Evolutionary conservation across 2,113 vertebrate genomes (phyloP), one percentile per base, ranked within the genome.

Genomic region (Hemibagrus wyckioides): DNA sequence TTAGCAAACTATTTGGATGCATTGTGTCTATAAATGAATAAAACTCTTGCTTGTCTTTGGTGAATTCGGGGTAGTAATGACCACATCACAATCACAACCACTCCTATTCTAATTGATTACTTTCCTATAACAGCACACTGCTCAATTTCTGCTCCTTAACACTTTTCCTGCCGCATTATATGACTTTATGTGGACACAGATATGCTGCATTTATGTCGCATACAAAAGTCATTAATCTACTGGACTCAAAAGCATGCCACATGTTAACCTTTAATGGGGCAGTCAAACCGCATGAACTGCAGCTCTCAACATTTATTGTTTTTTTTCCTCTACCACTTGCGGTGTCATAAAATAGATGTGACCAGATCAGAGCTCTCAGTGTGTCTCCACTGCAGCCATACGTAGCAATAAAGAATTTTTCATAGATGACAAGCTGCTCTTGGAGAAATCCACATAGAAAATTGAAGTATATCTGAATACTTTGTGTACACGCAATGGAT

Each of bases 341-440:
- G 54, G n/a, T 79, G n/a, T 23, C 76, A 79, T 79, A 79, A 79
- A 79, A 54, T 79, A 79, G 76, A 54, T 79, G 50, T 79, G 76
- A 79, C 50, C 48, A 79, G 48, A 79, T 52, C 15, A 30, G 76
- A 21, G 76, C 50, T 54, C 7, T 77, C 11, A 15, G 36, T 4
- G 15, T 79, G 48, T 52, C 48, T 52, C 75, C 44, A 30, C n/a
- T 79, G 75, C 73, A 79, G 48, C 15, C 8, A 79, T 17, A 33
- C 48, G 33, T 19, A 17, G 15, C 54, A 48, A 50, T 52, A 79
- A 33, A 2, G 5, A 11, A 79, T 33, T 3, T n/a, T n/a, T n/a
- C 28, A n/a, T 10, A 77, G 13, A 77, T 50, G 15, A 77, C 11
- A 50, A n/a, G 41, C 41, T 48, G 11, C 71, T 48, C 41, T 28